Conservation (phyloP, 2,113 vertebrate species). For the Hippotragus niger region DNA sequence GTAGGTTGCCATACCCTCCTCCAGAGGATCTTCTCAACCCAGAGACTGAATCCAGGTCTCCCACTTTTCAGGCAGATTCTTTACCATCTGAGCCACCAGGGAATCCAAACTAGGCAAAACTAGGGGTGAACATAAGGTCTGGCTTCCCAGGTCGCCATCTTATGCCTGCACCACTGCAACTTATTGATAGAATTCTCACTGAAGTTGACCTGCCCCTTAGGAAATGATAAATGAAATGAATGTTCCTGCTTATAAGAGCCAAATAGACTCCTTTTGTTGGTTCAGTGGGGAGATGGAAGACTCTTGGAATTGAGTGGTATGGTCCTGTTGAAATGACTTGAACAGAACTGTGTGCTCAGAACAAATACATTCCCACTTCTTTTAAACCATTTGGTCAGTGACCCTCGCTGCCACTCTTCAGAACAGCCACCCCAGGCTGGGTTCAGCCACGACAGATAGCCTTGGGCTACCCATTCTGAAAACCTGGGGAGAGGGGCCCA, state of each 20-base stretch:
- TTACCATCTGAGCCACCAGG: not conserved
- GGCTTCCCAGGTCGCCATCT: not conserved
- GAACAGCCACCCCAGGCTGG: not conserved
- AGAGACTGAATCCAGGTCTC: not conserved
- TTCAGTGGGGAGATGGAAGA: not conserved
- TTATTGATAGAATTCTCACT: not conserved
- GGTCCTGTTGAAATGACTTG: not conserved
- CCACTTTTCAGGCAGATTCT: not conserved
- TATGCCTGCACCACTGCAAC: accelerated
- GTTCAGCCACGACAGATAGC: not conserved
- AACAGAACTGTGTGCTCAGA: not conserved
- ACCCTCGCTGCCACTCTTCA: not conserved
- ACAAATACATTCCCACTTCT: not conserved
- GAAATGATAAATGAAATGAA: not conserved
- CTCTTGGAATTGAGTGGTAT: not conserved
- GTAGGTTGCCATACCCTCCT: not conserved
- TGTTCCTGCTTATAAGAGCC: not conserved
- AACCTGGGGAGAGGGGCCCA: not conserved
- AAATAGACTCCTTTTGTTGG: not conserved
- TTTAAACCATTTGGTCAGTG: not conserved
- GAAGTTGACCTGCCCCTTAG: not conserved
- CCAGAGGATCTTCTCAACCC: not conserved
- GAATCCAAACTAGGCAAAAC: not conserved
- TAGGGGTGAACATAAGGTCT: not conserved
- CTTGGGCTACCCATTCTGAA: not conserved